These are phyloP conservation scores for Phyllostomus hastatus DNA, from an alignment of 2,113 vertebrate species.

Conservation along the genomic window DNA sequence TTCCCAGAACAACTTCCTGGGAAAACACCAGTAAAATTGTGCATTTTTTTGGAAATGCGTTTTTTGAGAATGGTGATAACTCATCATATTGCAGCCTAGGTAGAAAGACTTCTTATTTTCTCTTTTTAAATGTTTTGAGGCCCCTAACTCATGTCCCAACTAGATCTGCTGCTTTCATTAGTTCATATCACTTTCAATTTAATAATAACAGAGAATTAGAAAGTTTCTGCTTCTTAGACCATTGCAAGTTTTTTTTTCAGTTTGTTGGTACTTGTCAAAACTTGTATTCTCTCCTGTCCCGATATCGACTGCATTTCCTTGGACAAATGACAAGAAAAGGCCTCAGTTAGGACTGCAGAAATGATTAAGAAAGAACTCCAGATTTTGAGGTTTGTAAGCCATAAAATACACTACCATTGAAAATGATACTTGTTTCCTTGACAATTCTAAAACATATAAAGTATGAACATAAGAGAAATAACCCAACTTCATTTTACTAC, in stretches of 20 bases:
- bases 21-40: neutral
- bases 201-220: neutral
- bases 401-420: neutral
- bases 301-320: neutral
- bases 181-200: neutral
- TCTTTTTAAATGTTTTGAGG: neutral
- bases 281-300: neutral
- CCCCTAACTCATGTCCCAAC: neutral
- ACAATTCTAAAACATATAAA: constrained; percentile 1
- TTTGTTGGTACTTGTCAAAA: neutral
- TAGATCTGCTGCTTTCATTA: neutral
- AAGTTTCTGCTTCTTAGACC: neutral
- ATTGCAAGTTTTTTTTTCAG: neutral
- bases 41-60: neutral
- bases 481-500: neutral
- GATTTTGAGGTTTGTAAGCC: neutral
- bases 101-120: neutral
- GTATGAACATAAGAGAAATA: neutral
- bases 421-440: neutral
- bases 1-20: neutral
- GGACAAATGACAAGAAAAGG: neutral
- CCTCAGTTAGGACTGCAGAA: neutral
- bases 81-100: neutral
- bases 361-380: neutral
- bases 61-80: neutral